Evolutionary conservation across 2,888 invertebrate genomes (phyloP).

Genomic region (Drosophila affinis): DNA sequence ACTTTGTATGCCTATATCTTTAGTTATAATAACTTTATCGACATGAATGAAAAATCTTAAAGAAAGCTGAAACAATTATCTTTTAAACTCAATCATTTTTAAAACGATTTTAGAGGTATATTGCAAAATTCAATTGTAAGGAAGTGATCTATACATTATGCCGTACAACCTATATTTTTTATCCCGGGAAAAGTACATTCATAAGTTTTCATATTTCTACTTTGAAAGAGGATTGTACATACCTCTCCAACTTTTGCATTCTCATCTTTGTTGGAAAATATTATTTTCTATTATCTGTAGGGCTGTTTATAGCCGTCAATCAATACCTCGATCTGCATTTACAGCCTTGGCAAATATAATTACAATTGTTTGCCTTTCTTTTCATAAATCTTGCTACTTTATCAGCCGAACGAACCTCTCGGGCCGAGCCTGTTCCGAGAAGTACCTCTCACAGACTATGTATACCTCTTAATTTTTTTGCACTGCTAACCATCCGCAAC

Average conservation of each 20-base stretch:
- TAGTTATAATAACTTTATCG: no score
- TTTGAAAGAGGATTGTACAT: no score
- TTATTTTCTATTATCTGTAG: not conserved
- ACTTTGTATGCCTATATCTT: no score
- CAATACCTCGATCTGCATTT: not conserved
- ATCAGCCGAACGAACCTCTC: conserved; percentile 17
- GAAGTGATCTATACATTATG: no score
- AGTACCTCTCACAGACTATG: conserved; percentile 40
- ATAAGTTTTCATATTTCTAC: no score
- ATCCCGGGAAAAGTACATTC: no score
- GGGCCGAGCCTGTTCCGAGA: conserved; percentile 23
- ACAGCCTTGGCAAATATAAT: conserved; percentile 10
- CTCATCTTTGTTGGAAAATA: not conserved
- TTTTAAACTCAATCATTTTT: no score
- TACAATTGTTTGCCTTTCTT: conserved; percentile 8
- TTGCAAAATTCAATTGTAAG: no score
- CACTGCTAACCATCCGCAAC: conserved; percentile 63
- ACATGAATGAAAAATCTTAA: not conserved
- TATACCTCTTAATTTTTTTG: conserved; percentile 43
- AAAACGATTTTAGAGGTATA: no score
- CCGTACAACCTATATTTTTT: no score
- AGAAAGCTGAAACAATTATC: not conserved
- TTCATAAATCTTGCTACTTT: conserved; percentile 47
- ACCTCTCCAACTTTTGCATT: not conserved
- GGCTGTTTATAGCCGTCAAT: not conserved